Percentiles rank a stretch among this genome's conserved stretches.
Conservation (phyloP, 1,140 invertebrate species). For the Helicorthomorpha holstii region DNA sequence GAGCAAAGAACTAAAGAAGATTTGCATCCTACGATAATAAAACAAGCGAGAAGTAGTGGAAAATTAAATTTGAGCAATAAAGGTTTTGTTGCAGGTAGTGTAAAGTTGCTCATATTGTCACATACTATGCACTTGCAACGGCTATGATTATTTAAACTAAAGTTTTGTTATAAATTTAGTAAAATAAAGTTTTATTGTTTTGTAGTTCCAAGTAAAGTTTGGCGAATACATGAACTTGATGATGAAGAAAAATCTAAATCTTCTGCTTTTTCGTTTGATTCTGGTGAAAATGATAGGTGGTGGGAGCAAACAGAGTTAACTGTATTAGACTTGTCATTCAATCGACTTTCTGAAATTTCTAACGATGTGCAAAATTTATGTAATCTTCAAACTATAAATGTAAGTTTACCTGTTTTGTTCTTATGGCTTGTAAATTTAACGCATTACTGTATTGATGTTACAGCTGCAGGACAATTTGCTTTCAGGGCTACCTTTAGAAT, state of each 20-base stretch:
- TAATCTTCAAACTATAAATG: slow-evolving; percentile 50
- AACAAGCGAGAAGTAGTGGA: slow-evolving; percentile 57
- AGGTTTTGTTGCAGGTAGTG: slow-evolving; percentile 50
- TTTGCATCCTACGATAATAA: slow-evolving; percentile 46
- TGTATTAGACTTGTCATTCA: slow-evolving; percentile 62
- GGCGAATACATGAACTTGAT: slow-evolving; percentile 56
- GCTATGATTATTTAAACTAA: neutral
- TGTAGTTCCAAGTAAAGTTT: slow-evolving; percentile 61
- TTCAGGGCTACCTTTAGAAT: slow-evolving; percentile 47
- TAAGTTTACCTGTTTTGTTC: slow-evolving; percentile 25
- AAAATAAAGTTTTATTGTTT: neutral
- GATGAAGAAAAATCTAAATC: slow-evolving; percentile 34
- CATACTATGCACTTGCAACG: neutral
- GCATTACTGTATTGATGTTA: slow-evolving; percentile 14
- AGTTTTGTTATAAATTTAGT: slow-evolving; percentile 16
- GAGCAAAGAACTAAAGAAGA: slow-evolving; percentile 21
- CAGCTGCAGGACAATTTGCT: slow-evolving; percentile 65
- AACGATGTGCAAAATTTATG: slow-evolving; percentile 46
- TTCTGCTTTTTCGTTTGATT: slow-evolving; percentile 42
- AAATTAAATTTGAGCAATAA: slow-evolving; percentile 56
- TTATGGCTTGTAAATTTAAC: slow-evolving; percentile 4
- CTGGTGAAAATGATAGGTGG: slow-evolving; percentile 50
- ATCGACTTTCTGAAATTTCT: slow-evolving; percentile 46
- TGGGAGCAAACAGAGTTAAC: slow-evolving; percentile 66
- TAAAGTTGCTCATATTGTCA: slow-evolving; percentile 3